These are phyloP conservation scores for Palaemon carinicauda DNA, from an alignment of 1,140 invertebrate species.

Conservation along the genomic window DNA sequence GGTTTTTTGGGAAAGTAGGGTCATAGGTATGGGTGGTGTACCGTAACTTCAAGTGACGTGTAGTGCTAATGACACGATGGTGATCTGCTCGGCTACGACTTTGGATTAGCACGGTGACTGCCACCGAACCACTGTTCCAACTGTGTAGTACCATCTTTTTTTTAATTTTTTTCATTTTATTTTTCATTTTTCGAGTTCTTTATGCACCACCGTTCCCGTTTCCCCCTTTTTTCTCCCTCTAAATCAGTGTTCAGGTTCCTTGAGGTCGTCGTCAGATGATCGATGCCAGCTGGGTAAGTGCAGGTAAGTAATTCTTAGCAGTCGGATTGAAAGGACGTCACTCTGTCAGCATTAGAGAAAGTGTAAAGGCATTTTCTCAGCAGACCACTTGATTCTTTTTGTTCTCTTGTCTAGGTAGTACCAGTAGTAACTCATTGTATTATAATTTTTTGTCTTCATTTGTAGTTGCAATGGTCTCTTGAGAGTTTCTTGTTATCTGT, in stretches of 20 bases:
- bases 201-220: slow-evolving; percentile 16
- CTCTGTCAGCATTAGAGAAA: slow-evolving; percentile 6
- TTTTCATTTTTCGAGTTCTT: background rate
- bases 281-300: slow-evolving; percentile 33
- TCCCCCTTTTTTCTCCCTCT: slow-evolving; percentile 19
- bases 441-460: background rate
- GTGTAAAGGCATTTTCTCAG: background rate
- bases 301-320: slow-evolving; percentile 39
- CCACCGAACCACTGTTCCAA: too few species aligned
- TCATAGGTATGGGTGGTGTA: too few species aligned
- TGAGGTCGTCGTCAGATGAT: slow-evolving; percentile 31
- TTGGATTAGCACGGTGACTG: too few species aligned
- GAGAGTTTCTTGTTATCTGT: slow-evolving; percentile 21
- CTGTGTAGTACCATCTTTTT: too few species aligned
- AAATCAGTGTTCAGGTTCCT: slow-evolving; percentile 46
- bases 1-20: too few species aligned
- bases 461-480: slow-evolving; percentile 26
- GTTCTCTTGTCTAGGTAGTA: too few species aligned
- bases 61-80: too few species aligned
- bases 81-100: too few species aligned
- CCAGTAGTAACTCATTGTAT: too few species aligned
- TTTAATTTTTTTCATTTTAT: too few species aligned
- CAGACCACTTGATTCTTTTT: background rate
- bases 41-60: too few species aligned
- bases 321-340: slow-evolving; percentile 31